These are phyloP conservation scores for Sinelater perroti DNA, from an alignment of 2,888 invertebrate genomes.

Conservation along the genomic window DNA sequence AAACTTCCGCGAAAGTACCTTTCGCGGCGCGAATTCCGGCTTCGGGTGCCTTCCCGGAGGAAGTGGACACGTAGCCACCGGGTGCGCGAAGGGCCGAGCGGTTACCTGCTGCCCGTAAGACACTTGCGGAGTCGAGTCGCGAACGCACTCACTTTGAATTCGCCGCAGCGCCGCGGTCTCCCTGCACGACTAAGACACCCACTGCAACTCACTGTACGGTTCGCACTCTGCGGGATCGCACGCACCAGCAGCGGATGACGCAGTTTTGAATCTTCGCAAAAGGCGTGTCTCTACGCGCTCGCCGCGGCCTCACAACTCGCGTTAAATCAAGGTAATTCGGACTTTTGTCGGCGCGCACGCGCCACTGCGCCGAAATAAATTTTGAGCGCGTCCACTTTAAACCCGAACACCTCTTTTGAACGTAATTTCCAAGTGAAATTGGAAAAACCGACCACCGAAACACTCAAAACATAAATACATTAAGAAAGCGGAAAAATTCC, in stretches of 20 bases:
- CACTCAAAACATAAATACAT: no score
- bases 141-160: conserved; percentile 38
- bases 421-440: no score
- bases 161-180: no score
- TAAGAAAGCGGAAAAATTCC: no score
- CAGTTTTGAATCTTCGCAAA: conserved; percentile 27
- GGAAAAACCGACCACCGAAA: no score
- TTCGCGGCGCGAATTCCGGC: conserved; percentile 23
- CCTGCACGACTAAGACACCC: no score
- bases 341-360: conserved; percentile 23
- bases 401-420: not conserved
- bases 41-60: no score
- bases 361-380: conserved; percentile 1
- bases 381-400: not conserved
- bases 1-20: conserved; percentile 47
- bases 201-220: conserved; percentile 5
- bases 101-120: conserved; percentile 52
- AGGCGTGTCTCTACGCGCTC: conserved; percentile 44
- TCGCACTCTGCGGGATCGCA: no score
- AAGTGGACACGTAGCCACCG: no score
- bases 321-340: conserved; percentile 42
- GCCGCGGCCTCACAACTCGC: conserved; percentile 46
- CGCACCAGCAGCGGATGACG: conserved; percentile 11
- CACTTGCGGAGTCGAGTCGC: conserved; percentile 47
- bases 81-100: no score